A percentile compares a stretch with the other conserved stretches of the same genome.
Conservation (phyloP, 1,140 invertebrate species). For the Cydia fagiglandana region DNA sequence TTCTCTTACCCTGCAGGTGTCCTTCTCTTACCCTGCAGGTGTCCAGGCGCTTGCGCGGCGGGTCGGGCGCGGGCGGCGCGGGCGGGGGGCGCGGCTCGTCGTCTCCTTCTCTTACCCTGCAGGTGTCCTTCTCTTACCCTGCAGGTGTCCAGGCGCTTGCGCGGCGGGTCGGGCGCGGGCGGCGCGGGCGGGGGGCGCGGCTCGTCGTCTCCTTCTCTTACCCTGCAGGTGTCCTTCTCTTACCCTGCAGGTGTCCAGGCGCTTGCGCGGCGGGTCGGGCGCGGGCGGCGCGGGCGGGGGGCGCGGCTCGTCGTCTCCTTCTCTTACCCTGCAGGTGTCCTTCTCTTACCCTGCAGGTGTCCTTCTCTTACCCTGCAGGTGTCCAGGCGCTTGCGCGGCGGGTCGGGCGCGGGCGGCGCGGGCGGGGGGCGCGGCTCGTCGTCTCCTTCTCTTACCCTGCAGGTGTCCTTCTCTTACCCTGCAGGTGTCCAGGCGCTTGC, state of each 20-base stretch:
- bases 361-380: slow-evolving; percentile 86
- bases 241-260: slow-evolving; percentile 91
- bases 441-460: too few species aligned
- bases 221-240: too few species aligned
- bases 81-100: slow-evolving; percentile 90
- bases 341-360: too few species aligned
- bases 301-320: slow-evolving; percentile 96
- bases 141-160: slow-evolving; percentile 96
- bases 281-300: slow-evolving; percentile 78
- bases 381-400: slow-evolving; percentile 95
- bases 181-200: slow-evolving; percentile 82
- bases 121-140: too few species aligned
- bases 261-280: slow-evolving; percentile 93
- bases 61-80: slow-evolving; percentile 82
- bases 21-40: slow-evolving; percentile 86
- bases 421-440: slow-evolving; percentile 90
- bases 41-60: slow-evolving; percentile 95
- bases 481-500: slow-evolving; percentile 96
- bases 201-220: too few species aligned
- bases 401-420: slow-evolving; percentile 82
- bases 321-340: slow-evolving; percentile 88
- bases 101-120: too few species aligned
- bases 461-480: too few species aligned
- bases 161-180: slow-evolving; percentile 87
- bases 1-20: too few species aligned